phyloP scores from a whole-genome alignment of 2,888 invertebrate species.

The Folsomia candida region DNA sequence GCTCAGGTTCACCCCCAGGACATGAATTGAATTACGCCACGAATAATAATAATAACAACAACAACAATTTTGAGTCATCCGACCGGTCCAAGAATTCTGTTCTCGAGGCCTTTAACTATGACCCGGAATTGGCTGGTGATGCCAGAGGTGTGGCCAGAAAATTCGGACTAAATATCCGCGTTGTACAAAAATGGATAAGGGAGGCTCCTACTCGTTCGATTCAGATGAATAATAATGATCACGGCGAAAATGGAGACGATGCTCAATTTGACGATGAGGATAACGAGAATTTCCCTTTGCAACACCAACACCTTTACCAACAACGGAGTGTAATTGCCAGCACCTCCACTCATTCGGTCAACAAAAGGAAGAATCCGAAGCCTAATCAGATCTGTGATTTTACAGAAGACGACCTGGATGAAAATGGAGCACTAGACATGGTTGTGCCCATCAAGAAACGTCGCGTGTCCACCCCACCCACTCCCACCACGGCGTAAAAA shows the following conservation, averaged over 20 bases:
- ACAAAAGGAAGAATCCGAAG: constrained; percentile 48
- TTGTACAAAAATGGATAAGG: constrained; percentile 47
- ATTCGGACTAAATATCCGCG: constrained; percentile 45
- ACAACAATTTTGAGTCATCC: constrained; percentile 12
- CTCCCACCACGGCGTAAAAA: too few relatives aligned
- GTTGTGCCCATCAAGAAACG: constrained; percentile 48
- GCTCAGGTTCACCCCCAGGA: constrained; percentile 16
- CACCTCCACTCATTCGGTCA: constrained; percentile 19
- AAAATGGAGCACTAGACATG: constrained; percentile 46
- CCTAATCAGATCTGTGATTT: constrained; percentile 51
- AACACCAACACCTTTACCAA: constrained; percentile 3
- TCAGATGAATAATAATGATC: constrained; percentile 15
- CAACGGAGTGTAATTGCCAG: not conserved
- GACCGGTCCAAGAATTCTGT: constrained; percentile 37
- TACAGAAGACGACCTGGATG: constrained; percentile 27
- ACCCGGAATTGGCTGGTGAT: constrained; percentile 47
- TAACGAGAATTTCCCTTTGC: not conserved
- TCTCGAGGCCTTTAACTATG: constrained; percentile 42
- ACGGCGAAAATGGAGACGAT: not conserved
- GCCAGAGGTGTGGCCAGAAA: constrained; percentile 47
- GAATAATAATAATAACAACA: constrained; percentile 13
- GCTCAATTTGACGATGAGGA: not conserved
- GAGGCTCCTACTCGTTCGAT: constrained; percentile 39
- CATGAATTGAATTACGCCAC: too few relatives aligned
- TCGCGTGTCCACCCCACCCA: constrained; percentile 41